These are phyloP conservation scores for Pinctada fucata DNA, from an alignment of 2,888 invertebrate species.

Conservation along the genomic window DNA sequence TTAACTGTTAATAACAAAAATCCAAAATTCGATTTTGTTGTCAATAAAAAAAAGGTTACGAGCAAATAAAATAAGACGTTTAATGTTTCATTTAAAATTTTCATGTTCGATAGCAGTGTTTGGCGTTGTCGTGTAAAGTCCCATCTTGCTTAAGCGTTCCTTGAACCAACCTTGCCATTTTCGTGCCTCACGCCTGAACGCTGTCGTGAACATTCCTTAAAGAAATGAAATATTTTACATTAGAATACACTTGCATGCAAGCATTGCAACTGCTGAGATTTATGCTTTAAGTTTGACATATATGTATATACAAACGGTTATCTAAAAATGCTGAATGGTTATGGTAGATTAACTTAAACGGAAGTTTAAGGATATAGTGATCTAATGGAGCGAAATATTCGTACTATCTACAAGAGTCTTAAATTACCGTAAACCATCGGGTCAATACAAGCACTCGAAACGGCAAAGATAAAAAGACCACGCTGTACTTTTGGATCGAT, in stretches of 20 bases:
- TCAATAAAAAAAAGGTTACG: too few species aligned
- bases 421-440: conserved; percentile 91
- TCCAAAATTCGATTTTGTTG: too few species aligned
- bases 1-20: too few species aligned
- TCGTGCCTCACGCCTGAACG: conserved; percentile 47
- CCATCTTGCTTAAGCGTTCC: conserved; percentile 38
- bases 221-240: conserved; percentile 10
- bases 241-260: not conserved
- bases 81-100: conserved; percentile 22
- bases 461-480: conserved; percentile 93
- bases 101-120: conserved; percentile 40
- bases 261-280: not conserved
- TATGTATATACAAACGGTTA: too few species aligned
- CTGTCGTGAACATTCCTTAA: conserved; percentile 57
- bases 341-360: too few species aligned
- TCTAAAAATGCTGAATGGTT: too few species aligned
- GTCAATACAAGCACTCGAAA: conserved; percentile 96
- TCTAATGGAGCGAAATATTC: too few species aligned
- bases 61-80: not conserved
- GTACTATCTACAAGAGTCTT: too few species aligned
- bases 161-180: conserved; percentile 48
- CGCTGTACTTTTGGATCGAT: conserved; percentile 89
- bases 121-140: conserved; percentile 34
- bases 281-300: not conserved
- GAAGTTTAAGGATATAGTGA: too few species aligned